Evolutionary conservation across 2,113 vertebrate genomes (phyloP), one percentile per base, ranked within the genome.

Genomic region (Choloepus hoffmanni): DNA sequence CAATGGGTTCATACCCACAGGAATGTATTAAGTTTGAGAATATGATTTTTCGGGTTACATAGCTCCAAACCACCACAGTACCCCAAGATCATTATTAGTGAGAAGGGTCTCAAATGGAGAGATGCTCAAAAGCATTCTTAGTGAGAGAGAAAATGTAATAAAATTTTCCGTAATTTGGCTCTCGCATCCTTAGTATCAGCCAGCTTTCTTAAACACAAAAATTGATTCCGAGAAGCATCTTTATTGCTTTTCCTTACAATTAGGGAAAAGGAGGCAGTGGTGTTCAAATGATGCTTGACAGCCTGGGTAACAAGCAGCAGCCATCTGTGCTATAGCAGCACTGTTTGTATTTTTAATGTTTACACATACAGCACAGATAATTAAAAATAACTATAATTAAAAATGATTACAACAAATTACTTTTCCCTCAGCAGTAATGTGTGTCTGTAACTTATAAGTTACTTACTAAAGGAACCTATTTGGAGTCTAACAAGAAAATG

Each of bases 361-460:
- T 98, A 98, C 98, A 98, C 98, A 98, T 98, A 98, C 98, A 98
- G 98, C 98, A 98, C 98, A 98, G 98, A 98, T 99, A 98, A 99
- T 99, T 99, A 99, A 98, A 98, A 99, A 99, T 98, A 98, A 98
- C 98, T 98, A 98, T 98, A 98, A 98, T 99, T 99, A 98, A 98
- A 98, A 98, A 98, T 98, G 98, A 99, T 98, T 98, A 98, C 97
- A 98, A 98, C 98, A 98, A 99, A 99, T 99, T 98, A 98, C 98
- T 98, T 98, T 98, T 98, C 98, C 97, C 98, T 98, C 98, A 98
- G 97, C 97, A 97, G 97, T 98, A 97, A 97, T 98, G 96, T 97
- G 96, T 98, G 98, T 78, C 95, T 98, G 95, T 97, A 98, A 98
- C 98, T 98, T 98, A 76, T 43, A 98, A 98, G 98, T 98, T 98